A percentile compares a stretch with the other conserved stretches of the same genome.
phyloP scores from a whole-genome alignment of 1,140 invertebrate genomes.

The Philaenus spumarius region DNA sequence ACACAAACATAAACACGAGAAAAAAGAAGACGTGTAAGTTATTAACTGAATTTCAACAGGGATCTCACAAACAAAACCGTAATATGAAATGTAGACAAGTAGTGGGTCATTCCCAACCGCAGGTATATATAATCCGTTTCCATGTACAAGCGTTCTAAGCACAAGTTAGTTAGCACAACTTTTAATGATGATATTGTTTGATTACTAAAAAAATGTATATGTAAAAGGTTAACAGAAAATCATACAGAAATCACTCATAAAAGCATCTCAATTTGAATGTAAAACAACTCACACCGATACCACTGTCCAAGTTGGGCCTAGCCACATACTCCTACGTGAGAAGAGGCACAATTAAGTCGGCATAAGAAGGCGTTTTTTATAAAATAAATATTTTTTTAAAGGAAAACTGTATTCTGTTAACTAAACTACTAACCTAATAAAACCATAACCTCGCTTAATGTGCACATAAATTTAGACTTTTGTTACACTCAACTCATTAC shows the following conservation, averaged over 20 bases:
- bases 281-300: neutral
- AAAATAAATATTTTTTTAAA: no score
- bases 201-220: neutral
- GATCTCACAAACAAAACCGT: no score
- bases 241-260: neutral
- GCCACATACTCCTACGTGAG: slow-evolving; percentile 16
- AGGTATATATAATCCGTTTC: neutral
- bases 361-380: neutral
- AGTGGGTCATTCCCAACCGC: no score
- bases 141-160: neutral
- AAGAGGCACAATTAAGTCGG: neutral
- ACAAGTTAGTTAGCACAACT: neutral
- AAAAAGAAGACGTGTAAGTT: no score
- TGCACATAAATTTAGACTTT: slow-evolving; percentile 15
- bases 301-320: neutral
- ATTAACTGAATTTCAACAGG: no score
- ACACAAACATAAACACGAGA: no score
- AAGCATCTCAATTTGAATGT: neutral
- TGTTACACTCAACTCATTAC: slow-evolving; percentile 26
- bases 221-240: neutral
- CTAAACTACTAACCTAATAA: slow-evolving; percentile 10
- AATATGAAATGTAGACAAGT: no score
- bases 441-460: slow-evolving; percentile 11
- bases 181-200: neutral
- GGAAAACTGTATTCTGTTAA: no score